These are phyloP conservation scores for Cyphomyrus plagiostoma DNA, from an alignment of 2,113 vertebrate genomes.

Conservation along the genomic window DNA sequence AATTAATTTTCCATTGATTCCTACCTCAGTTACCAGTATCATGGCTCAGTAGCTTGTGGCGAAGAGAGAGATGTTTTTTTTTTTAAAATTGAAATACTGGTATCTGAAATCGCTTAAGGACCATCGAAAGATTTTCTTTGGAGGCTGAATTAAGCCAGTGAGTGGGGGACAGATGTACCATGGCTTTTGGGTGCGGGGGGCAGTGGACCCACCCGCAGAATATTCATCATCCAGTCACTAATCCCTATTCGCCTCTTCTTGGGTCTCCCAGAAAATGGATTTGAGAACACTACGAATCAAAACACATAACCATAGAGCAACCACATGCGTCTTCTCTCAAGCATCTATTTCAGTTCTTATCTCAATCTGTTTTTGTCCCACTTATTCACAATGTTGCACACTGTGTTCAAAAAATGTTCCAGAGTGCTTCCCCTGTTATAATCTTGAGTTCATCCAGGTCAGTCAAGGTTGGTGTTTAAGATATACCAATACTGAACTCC, in stretches of 20 bases:
- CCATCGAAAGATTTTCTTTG: conserved; percentile 25
- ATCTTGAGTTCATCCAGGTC: neutral
- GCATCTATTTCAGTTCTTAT: neutral
- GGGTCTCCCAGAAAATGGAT: neutral
- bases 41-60: conserved; percentile 34
- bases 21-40: conserved; percentile 27
- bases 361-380: neutral
- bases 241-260: neutral
- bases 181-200: neutral
- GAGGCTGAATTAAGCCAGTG: neutral
- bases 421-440: neutral
- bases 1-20: conserved; percentile 45
- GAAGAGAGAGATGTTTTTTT: conserved; percentile 28
- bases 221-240: neutral
- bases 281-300: neutral
- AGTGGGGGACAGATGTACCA: conserved; percentile 25
- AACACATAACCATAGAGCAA: neutral
- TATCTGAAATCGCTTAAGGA: conserved; percentile 37
- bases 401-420: neutral
- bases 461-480: neutral
- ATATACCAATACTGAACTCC: neutral
- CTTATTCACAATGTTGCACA: neutral
- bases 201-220: neutral
- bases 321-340: neutral
- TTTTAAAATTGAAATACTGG: conserved; percentile 42